Base-by-base conservation (phyloP, 2,888 invertebrate species). In the Stenodema calcarata region DNA sequence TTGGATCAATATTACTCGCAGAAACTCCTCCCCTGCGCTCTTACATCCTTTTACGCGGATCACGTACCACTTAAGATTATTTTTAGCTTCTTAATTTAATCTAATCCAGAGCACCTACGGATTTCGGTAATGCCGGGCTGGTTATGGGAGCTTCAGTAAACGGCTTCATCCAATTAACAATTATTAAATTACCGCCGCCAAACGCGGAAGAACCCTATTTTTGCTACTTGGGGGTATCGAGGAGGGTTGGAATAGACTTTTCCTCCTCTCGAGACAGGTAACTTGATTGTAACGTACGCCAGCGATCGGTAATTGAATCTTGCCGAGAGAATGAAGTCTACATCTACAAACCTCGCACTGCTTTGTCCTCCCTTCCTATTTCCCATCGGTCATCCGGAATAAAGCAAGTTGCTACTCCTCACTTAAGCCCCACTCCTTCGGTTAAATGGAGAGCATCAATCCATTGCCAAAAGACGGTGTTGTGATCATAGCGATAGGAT, bases 261-360 rank as follows among this genome's bases (percentile, higher is more conserved):
- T 30, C 73, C 18, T 75, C 73, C 62, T 35, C 30, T 75, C 11
- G 73, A 75, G 73, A 75, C 73, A 35, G 73, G 73, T 75, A 75
- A 75, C 73, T 75, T 30, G 35, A 75, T 75, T 75, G 30, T 75
- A 35, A 75, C 73, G 35, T 41, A 41, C 73, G 73, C 41, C 73
- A 41, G 35, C 16, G 73, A 75, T 75, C 73, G 73, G 73, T 75
- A 75, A 75, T 75, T 75, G 35, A 75, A 75, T 75, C 16, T 75
- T 16, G 35, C 73, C n/a, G 73, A 0, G 47, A 18, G 73, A 30
- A 75, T 75, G 18, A 75, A 35, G 30, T 75, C 30, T 75, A 75
- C 73, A 30, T 75, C 73, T 75, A 41, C 62, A 18, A 62, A 75
- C 73, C 73, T 75, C 73, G 16, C 73, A 30, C 35, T 75, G n/a